A percentile compares a stretch with the other conserved stretches of the same genome.
phyloP scores from a whole-genome alignment of 1,140 invertebrate genomes.

The Drosophila persimilis region DNA sequence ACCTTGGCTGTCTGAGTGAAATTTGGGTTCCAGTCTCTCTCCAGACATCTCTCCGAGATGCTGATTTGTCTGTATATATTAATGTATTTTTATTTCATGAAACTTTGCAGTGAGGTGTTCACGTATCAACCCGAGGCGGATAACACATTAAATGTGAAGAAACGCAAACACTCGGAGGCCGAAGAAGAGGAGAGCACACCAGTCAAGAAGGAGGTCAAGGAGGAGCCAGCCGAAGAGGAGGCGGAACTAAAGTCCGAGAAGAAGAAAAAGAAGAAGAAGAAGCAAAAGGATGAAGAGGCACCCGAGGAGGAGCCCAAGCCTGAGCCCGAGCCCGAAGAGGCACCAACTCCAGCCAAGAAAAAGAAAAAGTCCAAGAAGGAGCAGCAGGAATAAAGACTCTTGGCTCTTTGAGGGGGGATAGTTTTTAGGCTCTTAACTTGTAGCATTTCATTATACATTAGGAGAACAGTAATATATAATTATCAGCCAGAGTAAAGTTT shows the following conservation, averaged over 20 bases:
- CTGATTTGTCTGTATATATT: not conserved
- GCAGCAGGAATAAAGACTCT: conserved; percentile 47
- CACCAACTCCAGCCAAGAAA: conserved; percentile 64
- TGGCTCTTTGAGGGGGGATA: conserved; percentile 25
- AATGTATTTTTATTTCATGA: not conserved
- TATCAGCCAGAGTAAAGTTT: conserved; percentile 32
- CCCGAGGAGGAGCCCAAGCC: conserved; percentile 36
- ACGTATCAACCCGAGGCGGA: conserved; percentile 87
- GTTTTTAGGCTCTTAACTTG: conserved; percentile 39
- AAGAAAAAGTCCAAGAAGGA: conserved; percentile 68
- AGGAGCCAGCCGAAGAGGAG: conserved; percentile 60
- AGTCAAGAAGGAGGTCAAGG: conserved; percentile 67
- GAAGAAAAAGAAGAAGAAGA: conserved; percentile 84
- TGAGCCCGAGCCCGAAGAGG: conserved; percentile 22
- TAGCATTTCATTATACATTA: conserved; percentile 46
- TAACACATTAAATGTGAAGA: conserved; percentile 84
- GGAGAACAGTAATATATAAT: conserved; percentile 41
- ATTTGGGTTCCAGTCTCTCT: conserved; percentile 13
- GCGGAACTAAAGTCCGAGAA: conserved; percentile 64
- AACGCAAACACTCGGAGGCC: conserved; percentile 83
- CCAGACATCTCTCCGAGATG: conserved; percentile 1
- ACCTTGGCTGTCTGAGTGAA: conserved; percentile 81
- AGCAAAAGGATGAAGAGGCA: conserved; percentile 71
- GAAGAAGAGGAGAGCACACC: conserved; percentile 62
- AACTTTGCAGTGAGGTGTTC: conserved; percentile 85